Conservation (phyloP, 2,888 invertebrate species). For the Phragmatobia fuliginosa region DNA sequence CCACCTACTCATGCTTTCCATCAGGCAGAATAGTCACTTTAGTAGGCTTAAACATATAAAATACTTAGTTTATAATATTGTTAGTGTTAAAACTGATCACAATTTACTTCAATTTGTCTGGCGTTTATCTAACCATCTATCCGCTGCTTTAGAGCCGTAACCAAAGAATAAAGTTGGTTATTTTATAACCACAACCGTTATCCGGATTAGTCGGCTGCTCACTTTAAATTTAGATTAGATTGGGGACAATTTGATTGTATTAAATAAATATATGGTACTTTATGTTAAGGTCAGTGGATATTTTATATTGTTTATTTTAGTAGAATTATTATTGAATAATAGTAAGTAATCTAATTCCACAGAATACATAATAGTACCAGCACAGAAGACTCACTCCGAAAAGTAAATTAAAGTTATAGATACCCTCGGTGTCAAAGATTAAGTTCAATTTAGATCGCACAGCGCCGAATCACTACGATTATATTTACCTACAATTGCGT, state of each 20-base stretch:
- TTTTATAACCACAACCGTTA: slow-evolving; percentile 46
- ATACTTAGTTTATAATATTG: background rate
- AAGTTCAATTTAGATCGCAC: too few species aligned
- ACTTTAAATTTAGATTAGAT: slow-evolving; percentile 46
- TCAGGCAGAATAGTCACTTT: too few species aligned
- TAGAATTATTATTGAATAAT: background rate
- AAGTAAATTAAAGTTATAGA: too few species aligned
- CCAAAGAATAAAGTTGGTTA: slow-evolving; percentile 41
- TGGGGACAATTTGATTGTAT: slow-evolving; percentile 46
- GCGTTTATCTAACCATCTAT: slow-evolving; percentile 44
- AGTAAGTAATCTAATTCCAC: background rate
- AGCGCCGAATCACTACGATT: too few species aligned
- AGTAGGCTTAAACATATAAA: too few species aligned
- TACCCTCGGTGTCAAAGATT: too few species aligned
- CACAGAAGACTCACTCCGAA: too few species aligned
- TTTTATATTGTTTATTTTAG: background rate
- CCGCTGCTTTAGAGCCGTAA: slow-evolving; percentile 37
- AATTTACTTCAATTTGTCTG: slow-evolving; percentile 42
- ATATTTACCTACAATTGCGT: too few species aligned
- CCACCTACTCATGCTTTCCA: too few species aligned
- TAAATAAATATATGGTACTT: background rate
- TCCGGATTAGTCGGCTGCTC: slow-evolving; percentile 38
- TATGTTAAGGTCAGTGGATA: background rate
- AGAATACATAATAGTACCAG: too few species aligned
- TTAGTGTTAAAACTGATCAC: slow-evolving; percentile 22